A percentile compares a stretch with the other conserved stretches of the same genome.
These are phyloP conservation scores for Myotis pilosus DNA, from an alignment of 2,797 vertebrate genomes.

Conservation along the genomic window DNA sequence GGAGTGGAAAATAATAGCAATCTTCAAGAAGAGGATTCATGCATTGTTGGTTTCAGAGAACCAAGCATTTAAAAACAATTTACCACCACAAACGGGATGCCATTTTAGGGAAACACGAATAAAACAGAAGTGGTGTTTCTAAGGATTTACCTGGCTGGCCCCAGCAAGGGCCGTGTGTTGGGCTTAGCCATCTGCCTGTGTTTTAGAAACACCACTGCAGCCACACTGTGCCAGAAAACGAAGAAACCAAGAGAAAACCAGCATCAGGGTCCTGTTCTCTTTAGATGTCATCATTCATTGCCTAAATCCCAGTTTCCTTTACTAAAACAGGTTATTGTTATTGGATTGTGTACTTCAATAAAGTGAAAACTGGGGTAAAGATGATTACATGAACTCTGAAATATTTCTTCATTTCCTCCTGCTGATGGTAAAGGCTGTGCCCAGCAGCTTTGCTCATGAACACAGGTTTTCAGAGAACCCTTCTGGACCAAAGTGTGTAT, in stretches of 20 bases:
- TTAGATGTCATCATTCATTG: neutral
- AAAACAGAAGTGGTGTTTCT: constrained; percentile 47
- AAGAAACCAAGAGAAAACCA: constrained; percentile 54
- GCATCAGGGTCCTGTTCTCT: constrained; percentile 67
- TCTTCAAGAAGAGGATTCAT: constrained; percentile 38
- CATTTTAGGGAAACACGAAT: constrained; percentile 33
- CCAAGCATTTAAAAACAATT: constrained; percentile 70
- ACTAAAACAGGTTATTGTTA: neutral
- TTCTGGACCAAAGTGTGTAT: neutral
- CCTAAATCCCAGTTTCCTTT: neutral
- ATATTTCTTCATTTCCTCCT: neutral
- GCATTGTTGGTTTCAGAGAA: constrained; percentile 44
- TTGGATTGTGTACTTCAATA: neutral
- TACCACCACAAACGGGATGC: constrained; percentile 4
- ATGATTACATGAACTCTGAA: neutral
- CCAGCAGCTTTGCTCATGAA: neutral
- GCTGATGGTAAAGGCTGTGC: neutral
- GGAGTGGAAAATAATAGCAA: constrained; percentile 64
- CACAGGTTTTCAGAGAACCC: neutral
- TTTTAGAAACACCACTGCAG: constrained; percentile 27
- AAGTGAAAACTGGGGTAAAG: neutral
- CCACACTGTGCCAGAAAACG: neutral
- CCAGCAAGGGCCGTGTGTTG: neutral
- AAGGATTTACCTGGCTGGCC: neutral
- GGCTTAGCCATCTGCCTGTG: constrained; percentile 34